Base-by-base conservation (phyloP, 2,113 vertebrate species). In the Caretta caretta region DNA sequence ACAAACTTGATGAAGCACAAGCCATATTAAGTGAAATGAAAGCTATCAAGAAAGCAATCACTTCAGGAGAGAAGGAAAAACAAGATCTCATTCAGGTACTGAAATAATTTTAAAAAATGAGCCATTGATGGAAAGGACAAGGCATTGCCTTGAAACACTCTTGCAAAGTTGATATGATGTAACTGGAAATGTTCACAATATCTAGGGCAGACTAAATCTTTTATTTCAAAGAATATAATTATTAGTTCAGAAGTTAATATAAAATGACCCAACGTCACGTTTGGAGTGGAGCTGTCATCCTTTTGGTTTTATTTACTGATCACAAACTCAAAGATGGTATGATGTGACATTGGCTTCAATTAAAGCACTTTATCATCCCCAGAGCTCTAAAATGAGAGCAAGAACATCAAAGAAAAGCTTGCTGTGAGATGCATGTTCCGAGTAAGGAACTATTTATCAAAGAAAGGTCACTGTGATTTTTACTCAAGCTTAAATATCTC, bases 31-130 rank as follows among this genome's bases (percentile, higher is more conserved):
- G 94, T 87, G 99, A 99, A 98, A 99, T 99, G 80, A 99, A 99
- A 98, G 98, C 98, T 96, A 99, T 99, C 97, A 99, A 99, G 96
- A 99, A 99, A 91, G 99, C 99, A 96, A 99, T 99, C 98, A 99
- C 98, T 84, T 98, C 99, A 4, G 99, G 99, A 62, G 99, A 99
- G 97, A 99, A 99, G 97, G 99, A 99, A 97, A 99, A 99, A 84
- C 99, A 99, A 97, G 99, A 99, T 62, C 99, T 99, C 85, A 99
- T 99, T 97, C 99, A 99, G 99, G 99, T 99, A 98, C 20, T 80
- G 48, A 82, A 90, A 49, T 25, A 75, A 25, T 42, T 48, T 20
- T 75, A 16, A 72, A 31, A 42, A 10, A 22, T 81, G 76, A 31
- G 56, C 65, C 20, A 38, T 38, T 38, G n/a, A 72, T 72, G 19